Evolutionary conservation across 2,888 invertebrate genomes (phyloP), one percentile per base, ranked within the genome.

Genomic region (Dyspetes luteomarginatus): DNA sequence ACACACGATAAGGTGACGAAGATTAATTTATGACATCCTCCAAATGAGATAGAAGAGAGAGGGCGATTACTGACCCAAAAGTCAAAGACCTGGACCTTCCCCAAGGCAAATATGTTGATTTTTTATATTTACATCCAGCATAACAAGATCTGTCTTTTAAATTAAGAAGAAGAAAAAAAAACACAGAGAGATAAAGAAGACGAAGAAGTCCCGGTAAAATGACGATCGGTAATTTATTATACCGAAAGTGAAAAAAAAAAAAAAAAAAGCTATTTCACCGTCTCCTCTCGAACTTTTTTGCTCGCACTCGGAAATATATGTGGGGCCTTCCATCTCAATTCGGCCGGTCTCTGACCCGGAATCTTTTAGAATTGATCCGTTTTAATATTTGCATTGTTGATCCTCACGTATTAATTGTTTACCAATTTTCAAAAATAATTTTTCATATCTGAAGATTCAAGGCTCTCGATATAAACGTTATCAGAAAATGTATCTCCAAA

Each of bases 191-290:
- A n/a, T n/a, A 4, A 4, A 56, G 1, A 22, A 43, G 15, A 30
- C 56, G 24, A 79, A 69, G 58, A 65, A 79, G 50, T 60, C 41
- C 24, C 26, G 52, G 52, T 19, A 65, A 75, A 67, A 71, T 71
- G 79, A 80, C 71, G 79, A 80, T 80, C 43, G 48, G 71, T 75
- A 75, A 80, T 80, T 80, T 80, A 80, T 80, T 67, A 67, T 75
- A 45, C 50, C 30, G 65, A 36, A 19, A 41, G 75, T 36, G 36
- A 36, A 36, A 36, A 36, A 9, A 36, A 36, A 2, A 36, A 36
- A 36, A 36, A 9, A 36, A 36, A 30, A 36, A 1, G 12, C 7
- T 75, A 75, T 75, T 60, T 60, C 22, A 52, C 43, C 58, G 30
- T 78, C 65, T 68, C 55, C 28, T 62, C 56, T 64, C 55, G 52